Conservation (phyloP, 2,888 invertebrate genomes). For the Heliconius aoede region DNA sequence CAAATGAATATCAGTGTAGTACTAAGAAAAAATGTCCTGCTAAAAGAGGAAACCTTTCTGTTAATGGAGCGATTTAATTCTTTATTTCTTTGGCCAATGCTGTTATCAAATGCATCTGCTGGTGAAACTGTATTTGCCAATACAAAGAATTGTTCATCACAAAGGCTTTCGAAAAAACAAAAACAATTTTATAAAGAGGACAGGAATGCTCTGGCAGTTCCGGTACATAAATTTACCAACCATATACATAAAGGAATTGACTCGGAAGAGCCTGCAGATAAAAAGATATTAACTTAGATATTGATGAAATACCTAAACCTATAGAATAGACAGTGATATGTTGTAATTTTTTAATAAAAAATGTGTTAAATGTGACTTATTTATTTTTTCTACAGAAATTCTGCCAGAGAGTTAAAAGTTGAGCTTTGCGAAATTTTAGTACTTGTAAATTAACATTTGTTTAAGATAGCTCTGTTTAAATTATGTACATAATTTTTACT, state of each 20-base stretch:
- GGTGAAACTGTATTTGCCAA: slow-evolving; percentile 17
- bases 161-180: slow-evolving; percentile 16
- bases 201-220: slow-evolving; percentile 15
- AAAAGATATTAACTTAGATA: slow-evolving; percentile 1
- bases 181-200: slow-evolving; percentile 23
- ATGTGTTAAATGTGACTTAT: background rate
- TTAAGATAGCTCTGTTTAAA: background rate
- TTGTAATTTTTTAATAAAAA: slow-evolving; percentile 7
- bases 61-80: slow-evolving; percentile 63
- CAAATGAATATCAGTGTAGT: slow-evolving; percentile 52
- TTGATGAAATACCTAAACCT: slow-evolving; percentile 3
- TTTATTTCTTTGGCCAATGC: slow-evolving; percentile 69
- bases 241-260: slow-evolving; percentile 12
- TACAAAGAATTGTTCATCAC: slow-evolving; percentile 1
- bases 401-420: background rate
- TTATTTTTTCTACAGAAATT: background rate
- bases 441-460: background rate
- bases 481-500: background rate
- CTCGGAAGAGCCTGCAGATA: background rate
- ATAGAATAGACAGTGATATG: background rate
- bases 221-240: slow-evolving; percentile 6
- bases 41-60: slow-evolving; percentile 55
- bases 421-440: slow-evolving; percentile 4
- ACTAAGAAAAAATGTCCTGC: slow-evolving; percentile 54
- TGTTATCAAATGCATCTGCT: slow-evolving; percentile 58